phyloP scores from a whole-genome alignment of 2,113 vertebrate genomes.

The Gasterosteus aculeatus region DNA sequence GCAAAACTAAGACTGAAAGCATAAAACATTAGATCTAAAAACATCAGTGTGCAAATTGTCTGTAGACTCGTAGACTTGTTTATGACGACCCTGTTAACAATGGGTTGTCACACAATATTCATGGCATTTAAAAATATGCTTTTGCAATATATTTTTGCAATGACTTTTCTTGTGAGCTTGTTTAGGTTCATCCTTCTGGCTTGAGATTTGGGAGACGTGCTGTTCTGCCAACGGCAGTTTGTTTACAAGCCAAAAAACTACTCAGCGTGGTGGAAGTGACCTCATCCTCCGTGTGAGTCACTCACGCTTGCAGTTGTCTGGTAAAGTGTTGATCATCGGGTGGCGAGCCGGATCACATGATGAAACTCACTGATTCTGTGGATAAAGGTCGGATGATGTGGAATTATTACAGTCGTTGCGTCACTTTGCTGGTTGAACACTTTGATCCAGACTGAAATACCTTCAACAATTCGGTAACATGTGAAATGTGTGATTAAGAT shows the following conservation, averaged over 20 bases:
- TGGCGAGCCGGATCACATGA: constrained; percentile 9
- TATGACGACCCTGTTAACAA: not conserved
- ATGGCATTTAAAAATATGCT: not conserved
- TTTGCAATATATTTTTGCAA: not conserved
- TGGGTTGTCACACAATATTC: not conserved
- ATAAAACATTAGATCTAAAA: not conserved
- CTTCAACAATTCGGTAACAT: not conserved
- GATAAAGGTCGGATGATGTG: not conserved
- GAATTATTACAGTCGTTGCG: constrained; percentile 4
- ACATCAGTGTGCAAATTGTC: too few species aligned
- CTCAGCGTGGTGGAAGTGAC: constrained; percentile 28
- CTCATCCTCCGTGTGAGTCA: constrained; percentile 33
- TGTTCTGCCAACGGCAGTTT: not conserved
- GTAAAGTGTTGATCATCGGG: constrained; percentile 4
- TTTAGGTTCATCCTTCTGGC: not conserved
- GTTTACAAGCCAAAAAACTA: constrained; percentile 14
- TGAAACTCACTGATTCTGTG: constrained; percentile 6
- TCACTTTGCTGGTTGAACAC: not conserved
- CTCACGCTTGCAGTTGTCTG: constrained; percentile 22
- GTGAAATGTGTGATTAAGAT: not conserved
- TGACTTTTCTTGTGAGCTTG: not conserved
- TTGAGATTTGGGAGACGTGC: not conserved
- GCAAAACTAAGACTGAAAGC: not conserved
- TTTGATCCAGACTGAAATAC: not conserved
- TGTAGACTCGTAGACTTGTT: not conserved